Evolutionary conservation across 2,888 invertebrate species (phyloP), one percentile per base, ranked within the genome.

Genomic region (Sericinus montela): DNA sequence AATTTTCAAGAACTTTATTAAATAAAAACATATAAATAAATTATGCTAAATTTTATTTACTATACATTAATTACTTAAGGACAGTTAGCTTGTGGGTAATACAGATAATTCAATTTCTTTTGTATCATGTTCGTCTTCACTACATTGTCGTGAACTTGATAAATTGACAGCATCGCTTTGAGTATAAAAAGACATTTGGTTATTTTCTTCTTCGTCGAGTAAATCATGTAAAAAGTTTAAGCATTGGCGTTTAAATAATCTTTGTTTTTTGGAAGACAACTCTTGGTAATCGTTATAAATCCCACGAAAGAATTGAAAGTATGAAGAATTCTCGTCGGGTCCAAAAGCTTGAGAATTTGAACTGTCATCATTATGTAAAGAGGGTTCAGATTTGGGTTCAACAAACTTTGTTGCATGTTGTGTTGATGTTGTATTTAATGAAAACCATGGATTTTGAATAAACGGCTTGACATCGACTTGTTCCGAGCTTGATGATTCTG

Each of bases 241-340:
- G 50, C 87, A 85, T 54, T 75, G 71, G 7, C 85, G 70, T 29
- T 80, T 77, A 56, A 85, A 87, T 34, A 65, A 50, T 14, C 86
- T 60, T 59, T 76, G 81, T 48, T 72, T 74, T 30, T 58, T 66
- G 2, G 69, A 52, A 0, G 75, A 55, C 42, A 87, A 63, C 56
- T 79, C 81, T 54, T 63, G 70, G 63, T 80, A 87, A 56, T 87
- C 87, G 51, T 63, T 62, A 59, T 84, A 62, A 25, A 87, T 74
- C 11, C 83, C 82, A 11, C 83, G 73, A 63, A 87, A 87, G 69
- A 87, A 87, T 52, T 86, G 82, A 58, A 85, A 85, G 63, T 73
- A 87, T 1, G 82, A 79, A 3, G 72, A 63, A 64, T 67, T 78
- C 53, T 86, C 87, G 45, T 85, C 85, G 1, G 77, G 59, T 9